These are phyloP conservation scores for Apamea sordens DNA, from an alignment of 2,888 invertebrate species.

Conservation along the genomic window DNA sequence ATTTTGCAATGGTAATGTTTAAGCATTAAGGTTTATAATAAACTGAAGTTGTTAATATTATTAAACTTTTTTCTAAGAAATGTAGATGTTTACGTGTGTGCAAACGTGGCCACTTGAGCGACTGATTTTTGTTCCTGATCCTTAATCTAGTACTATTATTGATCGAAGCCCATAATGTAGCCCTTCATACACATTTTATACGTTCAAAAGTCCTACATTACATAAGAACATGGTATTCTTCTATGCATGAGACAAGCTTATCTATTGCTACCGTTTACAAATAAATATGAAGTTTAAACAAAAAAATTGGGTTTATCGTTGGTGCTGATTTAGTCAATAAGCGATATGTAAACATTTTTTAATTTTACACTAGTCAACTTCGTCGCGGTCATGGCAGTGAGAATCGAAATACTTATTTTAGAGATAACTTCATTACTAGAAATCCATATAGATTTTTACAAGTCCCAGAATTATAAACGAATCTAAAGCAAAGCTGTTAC, in stretches of 20 bases:
- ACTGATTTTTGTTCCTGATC: no score
- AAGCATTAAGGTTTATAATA: no score
- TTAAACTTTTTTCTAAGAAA: no score
- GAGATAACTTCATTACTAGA: conserved; percentile 22
- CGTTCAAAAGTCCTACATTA: background rate
- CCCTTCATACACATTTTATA: background rate
- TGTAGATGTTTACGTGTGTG: no score
- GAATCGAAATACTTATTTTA: conserved; percentile 21
- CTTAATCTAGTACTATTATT: no score
- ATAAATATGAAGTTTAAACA: conserved; percentile 30
- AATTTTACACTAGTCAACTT: conserved; percentile 71
- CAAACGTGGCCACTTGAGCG: no score
- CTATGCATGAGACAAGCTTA: background rate
- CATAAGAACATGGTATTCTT: background rate
- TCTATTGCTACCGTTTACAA: conserved; percentile 36
- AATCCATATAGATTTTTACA: background rate
- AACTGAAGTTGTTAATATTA: no score
- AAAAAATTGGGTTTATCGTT: conserved; percentile 67
- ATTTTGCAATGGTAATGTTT: no score
- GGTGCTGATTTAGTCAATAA: conserved; percentile 75
- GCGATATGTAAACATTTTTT: conserved; percentile 62
- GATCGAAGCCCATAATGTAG: background rate
- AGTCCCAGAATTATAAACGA: background rate
- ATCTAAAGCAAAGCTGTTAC: conserved; percentile 10
- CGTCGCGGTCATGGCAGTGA: conserved; percentile 43